A percentile compares a stretch with the other conserved stretches of the same genome.
phyloP scores from a whole-genome alignment of 2,888 invertebrate genomes.

The Agonopterix heracliana region DNA sequence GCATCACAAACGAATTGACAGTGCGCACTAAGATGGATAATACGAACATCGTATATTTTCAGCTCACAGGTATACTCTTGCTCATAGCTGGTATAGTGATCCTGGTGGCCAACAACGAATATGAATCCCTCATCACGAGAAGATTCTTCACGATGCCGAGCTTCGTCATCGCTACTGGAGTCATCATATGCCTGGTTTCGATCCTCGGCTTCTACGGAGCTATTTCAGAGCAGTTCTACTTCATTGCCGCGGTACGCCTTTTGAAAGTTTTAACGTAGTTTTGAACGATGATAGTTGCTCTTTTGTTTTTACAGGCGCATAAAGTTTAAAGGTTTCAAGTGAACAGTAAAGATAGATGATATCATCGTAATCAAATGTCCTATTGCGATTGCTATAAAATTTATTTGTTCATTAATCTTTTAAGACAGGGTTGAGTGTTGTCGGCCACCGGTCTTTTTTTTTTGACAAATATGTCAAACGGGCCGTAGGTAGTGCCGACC shows the following conservation, averaged over 20 bases:
- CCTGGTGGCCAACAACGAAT: conserved; percentile 74
- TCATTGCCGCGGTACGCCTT: conserved; percentile 81
- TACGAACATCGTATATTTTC: conserved; percentile 13
- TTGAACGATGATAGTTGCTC: too few species aligned
- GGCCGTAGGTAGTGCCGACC: too few species aligned
- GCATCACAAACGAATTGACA: too few species aligned
- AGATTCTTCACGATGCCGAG: conserved; percentile 81
- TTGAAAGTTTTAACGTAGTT: neutral
- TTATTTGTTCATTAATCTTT: too few species aligned
- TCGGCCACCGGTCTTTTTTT: too few species aligned
- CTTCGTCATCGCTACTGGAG: conserved; percentile 81
- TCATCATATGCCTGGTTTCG: conserved; percentile 81
- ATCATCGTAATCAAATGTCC: too few species aligned
- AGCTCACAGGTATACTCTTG: conserved; percentile 86
- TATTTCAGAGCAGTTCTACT: conserved; percentile 86
- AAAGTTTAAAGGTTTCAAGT: neutral
- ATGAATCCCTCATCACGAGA: conserved; percentile 76
- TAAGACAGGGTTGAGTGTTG: too few species aligned
- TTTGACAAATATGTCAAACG: too few species aligned
- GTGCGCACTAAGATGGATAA: too few species aligned
- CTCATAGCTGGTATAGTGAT: conserved; percentile 81
- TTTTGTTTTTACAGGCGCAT: too few species aligned
- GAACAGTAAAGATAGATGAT: too few species aligned
- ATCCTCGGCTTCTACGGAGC: conserved; percentile 93
- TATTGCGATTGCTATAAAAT: too few species aligned